Evolutionary conservation across 1,140 invertebrate species (phyloP).

Genomic region (Liolophura sinensis): DNA sequence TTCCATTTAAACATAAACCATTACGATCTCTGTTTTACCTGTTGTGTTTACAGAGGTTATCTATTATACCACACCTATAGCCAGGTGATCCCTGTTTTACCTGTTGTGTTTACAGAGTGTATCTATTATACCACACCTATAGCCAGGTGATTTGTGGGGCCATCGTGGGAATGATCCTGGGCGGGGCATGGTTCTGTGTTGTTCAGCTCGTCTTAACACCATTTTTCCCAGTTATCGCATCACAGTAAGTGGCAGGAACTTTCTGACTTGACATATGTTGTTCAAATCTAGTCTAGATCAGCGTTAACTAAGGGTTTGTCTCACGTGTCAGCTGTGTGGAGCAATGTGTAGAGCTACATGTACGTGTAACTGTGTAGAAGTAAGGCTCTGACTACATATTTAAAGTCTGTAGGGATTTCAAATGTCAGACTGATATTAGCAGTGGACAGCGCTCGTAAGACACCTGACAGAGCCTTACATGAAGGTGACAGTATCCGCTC

Average conservation of each 20-base stretch:
- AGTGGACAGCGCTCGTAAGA: too few relatives aligned
- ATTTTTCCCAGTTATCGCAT: slow-evolving; percentile 81
- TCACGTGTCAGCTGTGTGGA: too few relatives aligned
- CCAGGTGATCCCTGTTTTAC: neutral
- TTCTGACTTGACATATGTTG: neutral
- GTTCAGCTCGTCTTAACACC: slow-evolving; percentile 82
- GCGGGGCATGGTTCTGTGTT: slow-evolving; percentile 75
- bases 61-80: neutral
- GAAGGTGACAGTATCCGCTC: too few relatives aligned
- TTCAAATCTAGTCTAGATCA: slow-evolving; percentile 1
- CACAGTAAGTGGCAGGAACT: slow-evolving; percentile 70
- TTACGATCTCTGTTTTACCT: neutral
- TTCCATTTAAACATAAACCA: neutral
- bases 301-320: too few relatives aligned
- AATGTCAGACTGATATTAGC: too few relatives aligned
- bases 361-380: too few relatives aligned
- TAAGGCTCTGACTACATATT: too few relatives aligned
- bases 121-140: slow-evolving; percentile 84
- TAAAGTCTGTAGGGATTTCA: too few relatives aligned
- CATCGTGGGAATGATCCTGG: slow-evolving; percentile 71
- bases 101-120: slow-evolving; percentile 66
- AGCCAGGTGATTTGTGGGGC: slow-evolving; percentile 81
- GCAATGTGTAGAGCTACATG: too few relatives aligned
- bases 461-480: too few relatives aligned
- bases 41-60: neutral